A percentile compares a stretch with the other conserved stretches of the same genome.
Evolutionary conservation across 2,113 vertebrate genomes (phyloP).

Genomic region (Oenanthe oenanthe): DNA sequence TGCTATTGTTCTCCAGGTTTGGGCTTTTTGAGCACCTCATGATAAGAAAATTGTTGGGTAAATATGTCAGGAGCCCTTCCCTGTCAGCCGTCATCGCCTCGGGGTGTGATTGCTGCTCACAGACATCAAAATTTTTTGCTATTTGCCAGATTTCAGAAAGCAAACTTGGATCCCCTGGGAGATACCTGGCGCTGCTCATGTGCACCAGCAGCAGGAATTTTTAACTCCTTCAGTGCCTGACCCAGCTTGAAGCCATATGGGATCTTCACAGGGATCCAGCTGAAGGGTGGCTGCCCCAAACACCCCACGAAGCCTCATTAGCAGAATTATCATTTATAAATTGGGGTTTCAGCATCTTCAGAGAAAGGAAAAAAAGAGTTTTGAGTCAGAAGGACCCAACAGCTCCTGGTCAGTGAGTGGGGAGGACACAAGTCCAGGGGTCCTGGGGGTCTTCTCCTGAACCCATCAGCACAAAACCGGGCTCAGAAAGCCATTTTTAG

Average conservation of each 20-base stretch:
- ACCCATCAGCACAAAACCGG: accelerated
- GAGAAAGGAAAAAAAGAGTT: accelerated
- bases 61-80: slow-evolving; percentile 30
- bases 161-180: slow-evolving; percentile 5
- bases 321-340: no score
- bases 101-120: neutral
- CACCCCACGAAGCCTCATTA: accelerated
- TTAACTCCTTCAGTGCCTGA: slow-evolving; percentile 33
- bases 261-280: neutral
- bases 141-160: slow-evolving; percentile 36
- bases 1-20: slow-evolving; percentile 17
- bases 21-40: neutral
- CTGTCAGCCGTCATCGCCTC: neutral
- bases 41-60: slow-evolving; percentile 1
- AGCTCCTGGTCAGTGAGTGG: accelerated
- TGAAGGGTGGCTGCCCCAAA: neutral
- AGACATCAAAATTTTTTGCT: neutral
- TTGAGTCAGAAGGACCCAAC: neutral
- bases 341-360: neutral
- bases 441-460: neutral
- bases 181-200: neutral
- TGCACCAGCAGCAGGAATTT: neutral
- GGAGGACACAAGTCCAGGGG: accelerated
- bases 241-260: neutral
- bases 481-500: neutral